These are phyloP conservation scores for Limenitis camilla DNA, from an alignment of 2,888 invertebrate genomes.

Conservation along the genomic window DNA sequence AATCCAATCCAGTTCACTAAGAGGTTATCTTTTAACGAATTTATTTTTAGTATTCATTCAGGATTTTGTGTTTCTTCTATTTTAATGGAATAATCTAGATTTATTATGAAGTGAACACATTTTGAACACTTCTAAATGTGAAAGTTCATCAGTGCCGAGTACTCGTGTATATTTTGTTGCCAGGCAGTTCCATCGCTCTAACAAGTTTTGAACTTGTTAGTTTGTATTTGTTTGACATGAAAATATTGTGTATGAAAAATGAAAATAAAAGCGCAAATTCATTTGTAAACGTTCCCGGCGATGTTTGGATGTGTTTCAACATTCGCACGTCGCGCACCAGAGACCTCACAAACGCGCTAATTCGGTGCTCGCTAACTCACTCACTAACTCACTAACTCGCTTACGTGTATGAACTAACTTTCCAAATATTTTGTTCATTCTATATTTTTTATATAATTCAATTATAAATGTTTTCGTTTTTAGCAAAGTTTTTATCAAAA, in stretches of 20 bases:
- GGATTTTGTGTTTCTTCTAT: no score
- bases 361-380: neutral
- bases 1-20: no score
- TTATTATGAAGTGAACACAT: no score
- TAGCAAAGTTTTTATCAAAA: no score
- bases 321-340: neutral
- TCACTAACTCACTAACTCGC: slow-evolving; percentile 6
- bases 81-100: no score
- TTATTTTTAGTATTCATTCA: no score
- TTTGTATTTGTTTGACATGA: neutral
- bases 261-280: neutral
- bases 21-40: no score
- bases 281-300: neutral
- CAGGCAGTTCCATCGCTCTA: neutral
- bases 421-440: slow-evolving; percentile 8
- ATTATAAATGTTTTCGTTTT: no score
- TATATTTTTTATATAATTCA: slow-evolving; percentile 1
- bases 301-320: neutral
- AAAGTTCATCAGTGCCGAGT: no score
- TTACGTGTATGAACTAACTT: slow-evolving; percentile 9
- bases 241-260: neutral
- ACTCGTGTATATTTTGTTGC: no score
- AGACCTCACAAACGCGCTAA: slow-evolving; percentile 3
- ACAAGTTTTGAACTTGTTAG: neutral
- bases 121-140: no score